phyloP scores from a whole-genome alignment of 1,140 invertebrate species.

The Pollicipes pollicipes region DNA sequence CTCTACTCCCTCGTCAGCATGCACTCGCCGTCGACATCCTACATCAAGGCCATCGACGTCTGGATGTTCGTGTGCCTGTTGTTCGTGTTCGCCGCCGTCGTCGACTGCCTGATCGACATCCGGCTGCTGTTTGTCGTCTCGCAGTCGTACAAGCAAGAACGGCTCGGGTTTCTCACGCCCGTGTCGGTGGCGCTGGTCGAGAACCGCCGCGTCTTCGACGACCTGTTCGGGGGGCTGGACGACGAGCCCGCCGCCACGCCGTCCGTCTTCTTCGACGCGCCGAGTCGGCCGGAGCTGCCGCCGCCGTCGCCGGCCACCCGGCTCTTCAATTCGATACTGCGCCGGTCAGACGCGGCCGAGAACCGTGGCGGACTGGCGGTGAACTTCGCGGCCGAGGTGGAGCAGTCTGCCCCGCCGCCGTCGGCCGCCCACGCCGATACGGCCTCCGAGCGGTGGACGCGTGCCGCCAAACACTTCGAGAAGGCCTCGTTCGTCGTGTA shows the following conservation, averaged over 20 bases:
- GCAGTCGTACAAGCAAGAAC: background rate
- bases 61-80: conserved; percentile 18
- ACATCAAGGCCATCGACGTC: conserved; percentile 13
- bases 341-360: background rate
- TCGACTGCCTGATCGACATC: background rate
- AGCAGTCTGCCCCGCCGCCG: no score
- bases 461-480: background rate
- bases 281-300: background rate
- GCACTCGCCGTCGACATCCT: conserved; percentile 11
- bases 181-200: background rate
- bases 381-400: background rate
- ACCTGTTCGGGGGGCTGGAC: background rate
- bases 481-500: background rate
- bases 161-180: conserved; percentile 24
- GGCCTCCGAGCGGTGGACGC: background rate
- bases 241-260: background rate
- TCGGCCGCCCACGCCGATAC: no score
- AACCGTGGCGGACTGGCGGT: background rate
- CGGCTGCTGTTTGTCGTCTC: background rate
- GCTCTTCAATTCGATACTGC: background rate
- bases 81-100: conserved; percentile 8
- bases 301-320: no score
- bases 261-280: background rate
- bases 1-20: background rate
- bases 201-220: background rate